phyloP scores from a whole-genome alignment of 2,113 vertebrate species.

The Origma solitaria region DNA sequence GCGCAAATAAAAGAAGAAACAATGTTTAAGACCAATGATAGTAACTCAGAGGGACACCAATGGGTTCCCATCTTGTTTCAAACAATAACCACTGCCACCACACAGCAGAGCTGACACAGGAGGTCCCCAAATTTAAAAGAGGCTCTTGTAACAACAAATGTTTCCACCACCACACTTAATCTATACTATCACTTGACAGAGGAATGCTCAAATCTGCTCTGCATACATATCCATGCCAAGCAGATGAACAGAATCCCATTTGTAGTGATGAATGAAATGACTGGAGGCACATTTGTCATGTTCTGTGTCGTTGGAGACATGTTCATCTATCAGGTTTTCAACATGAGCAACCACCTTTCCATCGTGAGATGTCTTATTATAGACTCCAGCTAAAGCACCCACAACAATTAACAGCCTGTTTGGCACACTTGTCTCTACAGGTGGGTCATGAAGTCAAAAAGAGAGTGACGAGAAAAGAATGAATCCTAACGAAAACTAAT shows the following conservation, averaged over 20 bases:
- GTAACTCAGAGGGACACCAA: neutral
- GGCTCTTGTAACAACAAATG: neutral
- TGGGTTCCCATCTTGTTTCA: fast-evolving
- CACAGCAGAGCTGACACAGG: neutral
- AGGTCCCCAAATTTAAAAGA: neutral
- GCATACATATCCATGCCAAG: neutral
- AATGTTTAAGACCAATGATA: neutral
- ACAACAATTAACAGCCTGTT: neutral
- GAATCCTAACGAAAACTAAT: fast-evolving
- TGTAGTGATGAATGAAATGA: neutral
- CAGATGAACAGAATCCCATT: neutral
- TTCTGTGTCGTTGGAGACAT: neutral
- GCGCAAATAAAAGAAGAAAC: neutral
- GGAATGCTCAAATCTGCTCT: neutral
- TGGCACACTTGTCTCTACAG: neutral
- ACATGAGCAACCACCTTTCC: neutral
- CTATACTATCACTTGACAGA: neutral
- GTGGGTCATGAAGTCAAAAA: neutral
- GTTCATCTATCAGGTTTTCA: neutral
- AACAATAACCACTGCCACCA: neutral
- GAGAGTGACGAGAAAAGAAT: neutral
- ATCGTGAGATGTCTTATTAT: neutral
- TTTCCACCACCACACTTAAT: neutral
- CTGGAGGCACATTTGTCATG: neutral
- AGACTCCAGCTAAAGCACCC: neutral